Evolutionary conservation across 53 echinoderm and acorn worm species (phyloP), one percentile per base, ranked within the genome.

Genomic region (Antedon mediterranea): DNA sequence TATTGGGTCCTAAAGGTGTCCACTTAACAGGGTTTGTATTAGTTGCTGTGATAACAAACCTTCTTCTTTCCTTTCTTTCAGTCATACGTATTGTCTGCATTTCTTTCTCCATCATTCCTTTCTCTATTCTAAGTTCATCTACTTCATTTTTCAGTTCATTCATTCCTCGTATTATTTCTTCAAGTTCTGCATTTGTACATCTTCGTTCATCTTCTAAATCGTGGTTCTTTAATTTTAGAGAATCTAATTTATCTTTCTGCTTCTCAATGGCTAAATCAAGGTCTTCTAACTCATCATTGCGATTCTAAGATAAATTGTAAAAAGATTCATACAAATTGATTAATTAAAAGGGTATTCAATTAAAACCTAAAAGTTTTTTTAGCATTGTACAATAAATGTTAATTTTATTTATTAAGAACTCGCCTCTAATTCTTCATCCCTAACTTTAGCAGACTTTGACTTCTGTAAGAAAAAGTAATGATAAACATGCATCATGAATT

Each of bases 211-310:
- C 41, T 75, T 72, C 44, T 31, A 89, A 42, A 32, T 83, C 86
- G 0, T 71, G 30, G 43, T 89, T 89, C 32, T 89, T 84, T 29
- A 85, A 76, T 43, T 83, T 85, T 71, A 94, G 72, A 34, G 71
- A 73, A 77, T 79, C 86, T 78, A 94, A 74, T 2, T 81, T 82
- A 3, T 78, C 85, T 20, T 83, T 79, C 76, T 87, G 89, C 26
- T 80, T 83, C 77, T 85, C 78, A 0, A 94, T 83, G 9, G 89
- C 94, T 32, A 87, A 31, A 75, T 94, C 91, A 20, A 94, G 70
- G 0, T 79, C 88, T 32, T 94, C 85, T 27, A 94, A 85, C 71
- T 94, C 91, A 37, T 83, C 85, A 31, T 75, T 26, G 78, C 31
- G 30, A 2, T 57, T 1, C 57, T 57, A 57, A 23, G 20, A 57